A percentile compares a stretch with the other conserved stretches of the same genome.
These are phyloP conservation scores for Tetranychus cinnabarinus DNA, from an alignment of 1,140 invertebrate genomes.

Conservation along the genomic window DNA sequence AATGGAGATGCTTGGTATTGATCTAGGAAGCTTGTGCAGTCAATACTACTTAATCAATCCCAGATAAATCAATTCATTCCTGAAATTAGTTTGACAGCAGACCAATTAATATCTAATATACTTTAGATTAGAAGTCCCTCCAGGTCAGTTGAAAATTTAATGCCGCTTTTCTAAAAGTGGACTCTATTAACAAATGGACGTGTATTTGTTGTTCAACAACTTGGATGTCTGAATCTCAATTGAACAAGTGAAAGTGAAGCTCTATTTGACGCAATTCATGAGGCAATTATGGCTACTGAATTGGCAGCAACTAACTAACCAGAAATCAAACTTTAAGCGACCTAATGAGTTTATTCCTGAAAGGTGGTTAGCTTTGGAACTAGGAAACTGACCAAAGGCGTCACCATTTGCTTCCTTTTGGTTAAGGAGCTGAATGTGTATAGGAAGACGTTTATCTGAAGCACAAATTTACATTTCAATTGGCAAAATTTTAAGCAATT, in stretches of 20 bases:
- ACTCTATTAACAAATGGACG: slow-evolving; percentile 16
- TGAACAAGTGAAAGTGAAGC: slow-evolving; percentile 26
- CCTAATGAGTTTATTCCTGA: slow-evolving; percentile 30
- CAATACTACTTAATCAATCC: slow-evolving; percentile 41
- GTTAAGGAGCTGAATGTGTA: slow-evolving; percentile 55
- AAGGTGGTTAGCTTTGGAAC: slow-evolving; percentile 40
- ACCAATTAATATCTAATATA: slow-evolving; percentile 32
- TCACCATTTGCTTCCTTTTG: slow-evolving; percentile 49
- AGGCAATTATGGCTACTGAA: slow-evolving; percentile 42
- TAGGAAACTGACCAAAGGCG: background rate
- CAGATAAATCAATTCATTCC: slow-evolving; percentile 38
- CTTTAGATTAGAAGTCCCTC: background rate
- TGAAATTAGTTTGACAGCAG: slow-evolving; percentile 33
- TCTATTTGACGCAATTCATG: slow-evolving; percentile 42
- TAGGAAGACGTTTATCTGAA: slow-evolving; percentile 54
- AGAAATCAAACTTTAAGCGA: slow-evolving; percentile 10
- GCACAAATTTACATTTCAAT: slow-evolving; percentile 49
- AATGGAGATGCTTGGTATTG: slow-evolving; percentile 62
- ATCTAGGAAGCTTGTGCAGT: slow-evolving; percentile 40
- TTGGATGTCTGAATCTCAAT: too few species aligned
- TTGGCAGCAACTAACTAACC: slow-evolving; percentile 31
- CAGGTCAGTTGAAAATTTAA: slow-evolving; percentile 11
- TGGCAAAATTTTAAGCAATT: slow-evolving; percentile 24
- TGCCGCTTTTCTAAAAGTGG: slow-evolving; percentile 15
- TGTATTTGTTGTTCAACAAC: too few species aligned